phyloP scores from a whole-genome alignment of 2,888 invertebrate genomes.

The Holacanthella duospinosa region DNA sequence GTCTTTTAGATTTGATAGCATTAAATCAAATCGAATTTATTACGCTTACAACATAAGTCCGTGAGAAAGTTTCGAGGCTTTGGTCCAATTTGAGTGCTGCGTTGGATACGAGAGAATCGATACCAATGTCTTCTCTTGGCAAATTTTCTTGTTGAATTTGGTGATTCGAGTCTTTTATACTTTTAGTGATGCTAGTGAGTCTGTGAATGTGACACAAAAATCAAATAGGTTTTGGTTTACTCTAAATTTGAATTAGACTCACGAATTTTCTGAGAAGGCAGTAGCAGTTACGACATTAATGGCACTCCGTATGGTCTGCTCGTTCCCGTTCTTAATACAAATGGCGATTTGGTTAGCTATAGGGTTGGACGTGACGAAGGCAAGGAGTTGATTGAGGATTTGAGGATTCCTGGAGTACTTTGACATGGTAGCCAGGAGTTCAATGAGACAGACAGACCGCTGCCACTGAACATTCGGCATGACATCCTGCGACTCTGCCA shows the following conservation, averaged over 20 bases:
- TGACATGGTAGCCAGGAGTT: slow-evolving; percentile 11
- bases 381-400: slow-evolving; percentile 9
- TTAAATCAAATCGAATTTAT: too few species aligned
- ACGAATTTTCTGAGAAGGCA: not conserved
- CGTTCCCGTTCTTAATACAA: slow-evolving; percentile 23
- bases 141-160: too few species aligned
- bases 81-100: too few species aligned
- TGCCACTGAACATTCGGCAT: slow-evolving; percentile 4
- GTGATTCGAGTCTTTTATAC: too few species aligned
- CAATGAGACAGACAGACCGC: slow-evolving; percentile 12
- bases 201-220: too few species aligned
- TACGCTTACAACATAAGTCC: too few species aligned
- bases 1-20: too few species aligned
- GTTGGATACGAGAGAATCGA: too few species aligned
- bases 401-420: slow-evolving; percentile 12
- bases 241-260: slow-evolving; percentile 1
- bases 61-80: too few species aligned
- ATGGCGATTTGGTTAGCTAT: slow-evolving; percentile 21
- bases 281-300: slow-evolving; percentile 8
- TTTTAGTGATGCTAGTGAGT: too few species aligned
- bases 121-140: too few species aligned
- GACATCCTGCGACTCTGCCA: not conserved
- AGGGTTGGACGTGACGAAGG: slow-evolving; percentile 2
- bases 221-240: too few species aligned
- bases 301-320: slow-evolving; percentile 16